Conservation (phyloP, 2,113 vertebrate species). For the Cepphus grylle region DNA sequence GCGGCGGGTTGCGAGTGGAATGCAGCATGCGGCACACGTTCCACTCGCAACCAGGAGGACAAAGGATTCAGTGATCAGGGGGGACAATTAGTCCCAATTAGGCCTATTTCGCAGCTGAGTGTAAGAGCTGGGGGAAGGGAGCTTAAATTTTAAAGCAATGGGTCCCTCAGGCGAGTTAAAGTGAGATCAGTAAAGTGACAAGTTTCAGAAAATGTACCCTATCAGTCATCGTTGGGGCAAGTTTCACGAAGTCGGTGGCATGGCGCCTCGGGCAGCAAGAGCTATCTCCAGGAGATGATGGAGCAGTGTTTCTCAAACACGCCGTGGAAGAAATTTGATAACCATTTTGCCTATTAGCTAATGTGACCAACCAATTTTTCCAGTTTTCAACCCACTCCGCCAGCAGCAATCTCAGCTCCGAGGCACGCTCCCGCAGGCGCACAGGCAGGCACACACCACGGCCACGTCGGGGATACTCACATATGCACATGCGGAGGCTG, state of each 20-base stretch:
- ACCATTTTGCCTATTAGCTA: background rate
- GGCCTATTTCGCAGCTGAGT: slow-evolving; percentile 70
- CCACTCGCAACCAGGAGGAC: slow-evolving; percentile 54
- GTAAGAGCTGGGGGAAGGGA: slow-evolving; percentile 48
- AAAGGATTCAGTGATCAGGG: slow-evolving; percentile 48
- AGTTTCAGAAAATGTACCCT: background rate
- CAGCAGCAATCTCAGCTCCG: accelerated
- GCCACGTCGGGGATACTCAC: slow-evolving; percentile 75
- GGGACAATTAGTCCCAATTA: slow-evolving; percentile 74
- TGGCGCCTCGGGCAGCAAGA: accelerated
- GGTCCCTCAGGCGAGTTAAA: slow-evolving; percentile 17
- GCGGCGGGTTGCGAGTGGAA: slow-evolving; percentile 7
- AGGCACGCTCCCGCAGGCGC: background rate
- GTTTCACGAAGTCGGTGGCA: background rate
- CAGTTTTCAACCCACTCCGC: background rate
- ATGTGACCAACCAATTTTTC: accelerated
- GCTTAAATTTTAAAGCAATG: slow-evolving; percentile 33
- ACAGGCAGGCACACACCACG: background rate
- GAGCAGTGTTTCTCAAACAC: background rate
- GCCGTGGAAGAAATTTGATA: accelerated
- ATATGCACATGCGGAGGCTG: slow-evolving; percentile 98
- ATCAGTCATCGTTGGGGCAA: background rate
- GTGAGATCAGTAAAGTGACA: background rate
- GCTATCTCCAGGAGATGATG: background rate
- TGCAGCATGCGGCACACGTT: slow-evolving; percentile 37